Evolutionary conservation across 2,888 invertebrate species (phyloP), one percentile per base, ranked within the genome.

Genomic region (Lithophane ornitopus): DNA sequence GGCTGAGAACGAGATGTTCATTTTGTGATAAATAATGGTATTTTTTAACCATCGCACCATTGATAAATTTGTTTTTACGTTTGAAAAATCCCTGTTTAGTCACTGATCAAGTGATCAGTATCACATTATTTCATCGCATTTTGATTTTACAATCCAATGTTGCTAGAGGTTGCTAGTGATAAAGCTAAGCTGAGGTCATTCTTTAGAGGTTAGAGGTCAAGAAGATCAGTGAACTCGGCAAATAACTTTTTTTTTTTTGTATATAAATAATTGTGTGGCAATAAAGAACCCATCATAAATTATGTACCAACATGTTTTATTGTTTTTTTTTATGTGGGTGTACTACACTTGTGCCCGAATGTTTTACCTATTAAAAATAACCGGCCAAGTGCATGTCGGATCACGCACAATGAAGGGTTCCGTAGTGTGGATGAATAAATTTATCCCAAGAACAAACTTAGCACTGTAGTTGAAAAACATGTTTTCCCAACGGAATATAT

Each of bases 111-210:
- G 3, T 34, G 34, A 34, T 34, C 34, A 34, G n/a, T n/a, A n/a
- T n/a, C n/a, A 3, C 16, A 41, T 69, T 41, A 9, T 26, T 22
- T 26, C 3, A 14, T 22, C 19, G 12, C 8, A n/a, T 56, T 56
- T n/a, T n/a, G 1, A 14, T 3, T 67, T 39, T 34, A 49, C n/a
- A n/a, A 34, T 46, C 16, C 19, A 52, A 65, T 52, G 72, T 78
- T 79, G 52, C 73, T 72, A 65, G 56, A 58, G 7, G 72, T 78
- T 79, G 52, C 73, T 72, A 65, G 56, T 63, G 7, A 49, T 63
- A 58, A 44, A 49, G 44, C 49, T 19, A 44, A 49, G 44, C 49
- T 19, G 22, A 63, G 49, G 41, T 56, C 28, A 71, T 77, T 71
- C 0, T 28, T 26, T 16, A 54, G 19, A 52, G 39, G 46, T 54